Base-by-base conservation (phyloP, 2,888 invertebrate species). In the Lepidonotus clava region DNA sequence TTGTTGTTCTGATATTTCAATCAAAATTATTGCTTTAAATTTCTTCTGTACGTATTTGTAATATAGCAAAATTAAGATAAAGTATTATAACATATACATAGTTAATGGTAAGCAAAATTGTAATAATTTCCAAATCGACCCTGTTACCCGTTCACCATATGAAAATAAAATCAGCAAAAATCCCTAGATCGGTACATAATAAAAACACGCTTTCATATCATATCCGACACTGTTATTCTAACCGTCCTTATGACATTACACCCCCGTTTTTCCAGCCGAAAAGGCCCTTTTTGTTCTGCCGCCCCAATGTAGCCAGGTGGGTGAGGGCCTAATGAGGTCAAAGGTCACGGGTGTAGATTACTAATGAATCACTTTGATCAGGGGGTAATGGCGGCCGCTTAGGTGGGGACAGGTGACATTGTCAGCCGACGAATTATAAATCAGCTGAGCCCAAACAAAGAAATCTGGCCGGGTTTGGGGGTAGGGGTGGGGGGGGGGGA, bases 311-410 rank as follows among this genome's bases (percentile, higher is more conserved):
- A 8, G 80, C 80, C 80, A 80, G 80, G 80, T 80, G 80, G 80
- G 51, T 14, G 24, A 24, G 28, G 80, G 28, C 21, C 46, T 80
- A 80, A 80, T 80, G 80, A 80, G 80, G 80, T 80, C 80, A 80
- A 46, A 41, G 80, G 80, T 80, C 51, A 51, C 28, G 46, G 80
- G 80, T 80, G 51, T 80, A 80, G 80, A 80, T 80, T 80, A 80
- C 80, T 80, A 80, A 80, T 80, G 80, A 80, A 80, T 80, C 28
- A 80, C 80, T 80, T 80, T 80, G 80, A 80, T 80, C 80, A 80
- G 28, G 80, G 28, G 41, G 80, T 80, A 80, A 80, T 80, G 21
- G 80, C 41, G 36, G 80, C 14, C 46, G 46, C 2, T 51, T 24
- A 80, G 80, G 80, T 51, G 46, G 32, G 41, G 80, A 51, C 80